Percentiles rank a stretch among this genome's conserved stretches.
These are phyloP conservation scores for Phortica magna DNA, from an alignment of 2,888 invertebrate species.

Conservation along the genomic window DNA sequence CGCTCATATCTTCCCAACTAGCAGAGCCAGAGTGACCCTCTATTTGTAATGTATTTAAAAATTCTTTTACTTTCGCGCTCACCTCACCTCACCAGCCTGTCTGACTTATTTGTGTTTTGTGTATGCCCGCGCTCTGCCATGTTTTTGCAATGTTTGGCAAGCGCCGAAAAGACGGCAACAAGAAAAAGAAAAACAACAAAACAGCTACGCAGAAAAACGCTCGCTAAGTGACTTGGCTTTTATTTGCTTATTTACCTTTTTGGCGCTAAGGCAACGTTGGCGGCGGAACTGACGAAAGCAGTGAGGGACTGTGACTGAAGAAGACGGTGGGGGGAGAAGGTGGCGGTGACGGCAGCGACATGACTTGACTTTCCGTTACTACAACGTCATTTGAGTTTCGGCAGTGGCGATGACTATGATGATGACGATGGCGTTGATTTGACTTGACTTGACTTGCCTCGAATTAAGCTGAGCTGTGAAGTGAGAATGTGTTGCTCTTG, in stretches of 20 bases:
- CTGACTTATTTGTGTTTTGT: slow-evolving; percentile 51
- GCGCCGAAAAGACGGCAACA: slow-evolving; percentile 15
- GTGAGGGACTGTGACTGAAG: slow-evolving; percentile 28
- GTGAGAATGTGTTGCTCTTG: slow-evolving; percentile 36
- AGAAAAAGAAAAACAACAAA: slow-evolving; percentile 29
- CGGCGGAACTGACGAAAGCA: background rate
- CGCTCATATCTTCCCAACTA: too few relatives aligned
- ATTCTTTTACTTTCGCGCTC: too few relatives aligned
- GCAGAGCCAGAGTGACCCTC: too few relatives aligned
- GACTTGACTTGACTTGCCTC: too few relatives aligned
- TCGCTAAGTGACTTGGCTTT: slow-evolving; percentile 48
- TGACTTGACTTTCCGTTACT: slow-evolving; percentile 5
- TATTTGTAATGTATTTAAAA: too few relatives aligned
- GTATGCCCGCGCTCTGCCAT: slow-evolving; percentile 41
- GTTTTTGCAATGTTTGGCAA: slow-evolving; percentile 36
- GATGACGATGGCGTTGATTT: slow-evolving; percentile 32
- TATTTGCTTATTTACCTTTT: slow-evolving; percentile 49
- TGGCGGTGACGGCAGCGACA: background rate
- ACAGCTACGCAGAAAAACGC: slow-evolving; percentile 15
- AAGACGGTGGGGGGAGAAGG: too few relatives aligned
- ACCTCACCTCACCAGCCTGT: too few relatives aligned
- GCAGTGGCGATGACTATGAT: slow-evolving; percentile 15
- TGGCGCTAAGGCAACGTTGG: background rate
- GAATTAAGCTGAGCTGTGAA: background rate
- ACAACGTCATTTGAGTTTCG: background rate